A percentile compares a stretch with the other conserved stretches of the same genome.
These are phyloP conservation scores for Gadus chalcogrammus DNA, from an alignment of 2,113 vertebrate species.

Conservation along the genomic window DNA sequence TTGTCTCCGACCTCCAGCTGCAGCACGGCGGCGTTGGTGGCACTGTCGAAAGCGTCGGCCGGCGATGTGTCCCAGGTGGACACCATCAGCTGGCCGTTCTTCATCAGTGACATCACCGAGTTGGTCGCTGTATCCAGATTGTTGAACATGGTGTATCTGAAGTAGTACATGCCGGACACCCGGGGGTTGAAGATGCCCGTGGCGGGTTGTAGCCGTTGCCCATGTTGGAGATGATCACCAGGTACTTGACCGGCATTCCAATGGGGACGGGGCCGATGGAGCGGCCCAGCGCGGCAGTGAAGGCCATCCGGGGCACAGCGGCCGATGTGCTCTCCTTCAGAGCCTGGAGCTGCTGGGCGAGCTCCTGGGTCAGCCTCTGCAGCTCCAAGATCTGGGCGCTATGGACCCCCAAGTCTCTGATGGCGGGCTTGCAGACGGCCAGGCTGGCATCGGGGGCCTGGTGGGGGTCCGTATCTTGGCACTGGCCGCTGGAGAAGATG, in stretches of 20 bases:
- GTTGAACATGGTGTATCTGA: slow-evolving; percentile 19
- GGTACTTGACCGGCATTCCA: background rate
- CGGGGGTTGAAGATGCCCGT: slow-evolving; percentile 20
- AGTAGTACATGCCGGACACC: slow-evolving; percentile 8
- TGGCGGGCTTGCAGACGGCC: too few species aligned
- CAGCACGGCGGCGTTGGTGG: background rate
- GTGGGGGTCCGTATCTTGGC: slow-evolving; percentile 21
- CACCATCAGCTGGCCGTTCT: slow-evolving; percentile 3
- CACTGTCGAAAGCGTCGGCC: slow-evolving; percentile 1
- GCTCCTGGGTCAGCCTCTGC: background rate
- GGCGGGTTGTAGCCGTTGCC: slow-evolving; percentile 13
- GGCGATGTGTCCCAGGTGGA: background rate
- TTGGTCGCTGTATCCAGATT: background rate
- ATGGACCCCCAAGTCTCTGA: background rate
- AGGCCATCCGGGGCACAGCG: background rate
- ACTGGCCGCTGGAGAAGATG: slow-evolving; percentile 11
- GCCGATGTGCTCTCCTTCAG: background rate
- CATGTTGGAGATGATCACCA: slow-evolving; percentile 11
- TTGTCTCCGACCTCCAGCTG: slow-evolving; percentile 16
- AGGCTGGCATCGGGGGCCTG: slow-evolving; percentile 32
- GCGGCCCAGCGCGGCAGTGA: background rate
- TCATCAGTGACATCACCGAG: slow-evolving; percentile 21
- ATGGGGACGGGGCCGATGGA: background rate
- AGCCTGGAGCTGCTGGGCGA: slow-evolving; percentile 4
- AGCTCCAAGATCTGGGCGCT: background rate